Evolutionary conservation across 1,140 invertebrate species (phyloP).

Genomic region (Archivesica marissinica): DNA sequence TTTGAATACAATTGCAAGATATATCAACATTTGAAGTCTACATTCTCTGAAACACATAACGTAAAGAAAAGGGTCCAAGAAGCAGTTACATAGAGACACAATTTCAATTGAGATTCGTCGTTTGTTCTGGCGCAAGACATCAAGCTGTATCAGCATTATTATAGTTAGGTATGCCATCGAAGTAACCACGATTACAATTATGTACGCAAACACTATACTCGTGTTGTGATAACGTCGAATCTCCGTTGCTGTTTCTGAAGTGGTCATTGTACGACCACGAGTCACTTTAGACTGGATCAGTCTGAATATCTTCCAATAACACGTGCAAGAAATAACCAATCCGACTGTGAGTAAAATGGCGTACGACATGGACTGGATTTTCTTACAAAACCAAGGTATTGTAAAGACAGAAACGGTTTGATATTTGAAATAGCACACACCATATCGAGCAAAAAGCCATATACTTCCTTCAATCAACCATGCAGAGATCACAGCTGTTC

Average conservation of each 20-base stretch:
- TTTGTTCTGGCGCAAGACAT: background rate
- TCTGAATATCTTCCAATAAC: background rate
- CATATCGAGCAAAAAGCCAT: background rate
- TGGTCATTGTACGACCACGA: background rate
- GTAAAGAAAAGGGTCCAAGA: constrained; percentile 17
- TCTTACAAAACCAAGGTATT: background rate
- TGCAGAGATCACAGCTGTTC: background rate
- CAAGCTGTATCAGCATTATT: background rate
- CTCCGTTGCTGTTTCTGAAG: background rate
- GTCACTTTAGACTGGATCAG: background rate
- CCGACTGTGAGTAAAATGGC: background rate
- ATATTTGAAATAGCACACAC: background rate
- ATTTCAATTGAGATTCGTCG: background rate
- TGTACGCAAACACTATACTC: background rate
- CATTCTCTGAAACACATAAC: constrained; percentile 44
- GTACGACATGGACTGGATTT: background rate
- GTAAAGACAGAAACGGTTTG: background rate
- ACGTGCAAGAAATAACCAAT: background rate
- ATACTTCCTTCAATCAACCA: background rate
- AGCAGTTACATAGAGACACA: background rate
- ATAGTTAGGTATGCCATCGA: background rate
- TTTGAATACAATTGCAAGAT: background rate
- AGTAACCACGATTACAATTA: background rate
- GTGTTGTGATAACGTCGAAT: background rate
- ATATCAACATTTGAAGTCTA: background rate